Evolutionary conservation across 2,797 vertebrate species (phyloP), one percentile per base, ranked within the genome.

Genomic region (Dicrostonyx torquatus): DNA sequence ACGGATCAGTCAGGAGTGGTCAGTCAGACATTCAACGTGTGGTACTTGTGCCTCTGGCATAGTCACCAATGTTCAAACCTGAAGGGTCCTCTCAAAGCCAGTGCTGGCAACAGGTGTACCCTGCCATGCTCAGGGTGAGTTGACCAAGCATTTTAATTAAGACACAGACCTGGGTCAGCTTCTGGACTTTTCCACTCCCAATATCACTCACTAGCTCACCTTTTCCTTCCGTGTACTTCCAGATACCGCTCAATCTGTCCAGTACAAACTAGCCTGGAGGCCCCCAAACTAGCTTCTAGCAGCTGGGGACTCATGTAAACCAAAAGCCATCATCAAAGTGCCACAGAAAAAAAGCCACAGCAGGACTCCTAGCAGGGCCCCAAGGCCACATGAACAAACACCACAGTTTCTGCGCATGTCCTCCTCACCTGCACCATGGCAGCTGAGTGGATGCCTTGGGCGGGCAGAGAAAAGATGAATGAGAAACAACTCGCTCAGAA

Each of bases 231-330:
- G 8, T 14, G 17, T 0, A 34, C 24, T 72, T 48, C 48, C 40
- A 79, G 55, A 15, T 80, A 34, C 50, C 17, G 18, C 68, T 45
- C 34, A 24, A 26, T 92, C 64, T 55, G 31, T 45, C 24, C 76
- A 64, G 24, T 34, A 22, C 15, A 31, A 43, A 0, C 5, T 53
- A 50, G 66, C 88, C 14, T 90, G 87, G 79, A 5, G 31, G 22
- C 3, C 45, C 50, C 78, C 15, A 40, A 40, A 0, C 4, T 43
- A 58, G 83, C 58, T 92, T 50, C 43, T 55, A 40, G 40, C 86
- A 75, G n/a, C 72, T 80, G 13, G 90, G 90, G 82, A 89, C 53
- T 66, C 95, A 87, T n/a, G 2, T 88, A 90, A 95, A 83, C 64
- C 37, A 53, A 89, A 73, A 68, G 79, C 86, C 62, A 55, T 64